A percentile compares a stretch with the other conserved stretches of the same genome.
Conservation (phyloP, 2,113 vertebrate species). For the Chelonoidis abingdonii region DNA sequence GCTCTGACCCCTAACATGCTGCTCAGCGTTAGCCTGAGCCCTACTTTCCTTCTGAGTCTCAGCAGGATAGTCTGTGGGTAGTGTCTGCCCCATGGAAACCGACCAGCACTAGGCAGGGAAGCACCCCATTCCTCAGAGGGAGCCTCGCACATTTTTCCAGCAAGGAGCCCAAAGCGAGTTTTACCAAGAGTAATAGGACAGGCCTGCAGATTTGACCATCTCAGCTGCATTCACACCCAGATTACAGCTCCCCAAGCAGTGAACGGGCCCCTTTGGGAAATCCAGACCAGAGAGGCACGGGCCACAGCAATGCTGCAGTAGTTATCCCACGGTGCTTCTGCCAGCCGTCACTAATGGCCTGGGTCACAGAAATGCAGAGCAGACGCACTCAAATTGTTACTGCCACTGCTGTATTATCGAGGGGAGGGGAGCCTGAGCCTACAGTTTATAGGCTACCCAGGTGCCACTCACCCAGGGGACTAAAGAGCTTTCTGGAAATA, state of each 20-base stretch:
- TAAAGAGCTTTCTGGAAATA: not conserved
- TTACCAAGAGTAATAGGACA: not conserved
- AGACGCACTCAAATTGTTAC: not conserved
- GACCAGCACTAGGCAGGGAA: not conserved
- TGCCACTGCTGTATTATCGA: not conserved
- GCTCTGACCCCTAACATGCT: not conserved
- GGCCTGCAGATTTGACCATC: not conserved
- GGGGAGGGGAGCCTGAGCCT: not conserved
- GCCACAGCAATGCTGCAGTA: not conserved
- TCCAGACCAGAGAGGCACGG: not conserved
- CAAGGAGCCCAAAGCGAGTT: not conserved
- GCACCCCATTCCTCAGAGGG: not conserved
- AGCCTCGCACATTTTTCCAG: not conserved
- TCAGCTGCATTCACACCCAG: not conserved
- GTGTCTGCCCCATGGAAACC: not conserved
- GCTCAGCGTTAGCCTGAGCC: not conserved
- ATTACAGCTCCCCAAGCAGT: not conserved
- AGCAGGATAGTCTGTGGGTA: not conserved
- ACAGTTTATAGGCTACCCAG: fast-evolving
- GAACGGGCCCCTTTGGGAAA: not conserved
- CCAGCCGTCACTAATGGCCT: not conserved
- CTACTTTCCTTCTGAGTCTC: not conserved
- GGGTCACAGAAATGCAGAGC: not conserved
- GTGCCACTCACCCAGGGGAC: fast-evolving
- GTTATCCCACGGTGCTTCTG: not conserved